These are phyloP conservation scores for Vulpes vulpes DNA, from an alignment of 2,113 vertebrate genomes.

Conservation along the genomic window DNA sequence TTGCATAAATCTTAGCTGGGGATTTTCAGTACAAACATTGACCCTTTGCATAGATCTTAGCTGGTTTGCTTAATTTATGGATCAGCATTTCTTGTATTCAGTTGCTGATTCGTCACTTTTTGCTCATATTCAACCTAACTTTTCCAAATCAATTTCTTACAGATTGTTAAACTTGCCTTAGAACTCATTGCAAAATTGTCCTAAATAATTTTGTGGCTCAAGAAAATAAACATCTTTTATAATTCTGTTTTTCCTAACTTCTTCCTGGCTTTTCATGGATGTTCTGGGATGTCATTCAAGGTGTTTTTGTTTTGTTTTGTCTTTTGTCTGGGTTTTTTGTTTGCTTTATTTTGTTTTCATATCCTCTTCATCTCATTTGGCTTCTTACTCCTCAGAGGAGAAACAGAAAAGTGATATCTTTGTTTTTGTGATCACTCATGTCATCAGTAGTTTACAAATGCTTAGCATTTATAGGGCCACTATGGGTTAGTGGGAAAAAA, in stretches of 20 bases:
- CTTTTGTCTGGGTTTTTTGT: not conserved
- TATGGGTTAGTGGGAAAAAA: not conserved
- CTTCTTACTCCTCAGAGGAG: slow-evolving; percentile 27
- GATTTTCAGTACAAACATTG: not conserved
- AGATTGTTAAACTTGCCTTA: not conserved
- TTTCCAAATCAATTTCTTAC: slow-evolving; percentile 35
- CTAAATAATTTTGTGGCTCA: slow-evolving; percentile 9
- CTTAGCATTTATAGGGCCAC: not conserved
- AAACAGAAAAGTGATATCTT: slow-evolving; percentile 46
- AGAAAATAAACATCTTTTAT: slow-evolving; percentile 24
- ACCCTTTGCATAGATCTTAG: not conserved
- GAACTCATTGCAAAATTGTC: slow-evolving; percentile 18
- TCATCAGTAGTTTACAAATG: slow-evolving; percentile 37
- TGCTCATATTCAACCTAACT: not conserved
- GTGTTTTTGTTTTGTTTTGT: not conserved
- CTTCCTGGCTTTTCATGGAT: not conserved
- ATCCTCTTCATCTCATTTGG: not conserved
- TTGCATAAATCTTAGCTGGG: not conserved
- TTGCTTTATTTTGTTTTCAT: not conserved
- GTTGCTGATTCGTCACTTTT: not conserved
- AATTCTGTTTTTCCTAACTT: not conserved
- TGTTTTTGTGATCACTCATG: slow-evolving; percentile 21
- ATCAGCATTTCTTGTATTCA: not conserved
- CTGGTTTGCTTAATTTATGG: not conserved
- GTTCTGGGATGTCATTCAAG: not conserved